Evolutionary conservation across 1,140 invertebrate genomes (phyloP), one percentile per base, ranked within the genome.

Genomic region (Papilio polytes): DNA sequence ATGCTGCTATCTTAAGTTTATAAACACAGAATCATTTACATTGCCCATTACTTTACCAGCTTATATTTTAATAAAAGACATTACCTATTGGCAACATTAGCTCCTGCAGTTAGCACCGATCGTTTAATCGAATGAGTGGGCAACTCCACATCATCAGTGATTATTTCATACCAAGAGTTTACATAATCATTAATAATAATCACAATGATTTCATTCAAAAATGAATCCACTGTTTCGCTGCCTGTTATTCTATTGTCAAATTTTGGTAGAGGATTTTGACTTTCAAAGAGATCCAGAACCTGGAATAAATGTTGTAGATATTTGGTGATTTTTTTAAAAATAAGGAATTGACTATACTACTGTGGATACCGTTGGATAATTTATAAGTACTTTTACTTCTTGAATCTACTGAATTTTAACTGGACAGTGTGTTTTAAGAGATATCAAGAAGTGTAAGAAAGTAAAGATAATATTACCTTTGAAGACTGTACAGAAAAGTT

Each of bases 171-270:
- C 98, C 98, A 98, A 12, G 97, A 96, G 84, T 96, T 96, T 18
- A 98, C 96, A 95, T 98, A 98, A 94, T 98, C 98, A 89, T 97
- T 96, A 66, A 98, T 96, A 63, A 97, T 95, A 88, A 97, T 97
- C 81, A 96, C 96, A 86, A 98, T 94, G 83, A 98, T 97, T 88
- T 95, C 95, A 86, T 94, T 93, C 3, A 95, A 84, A 85, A 95
- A 94, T 46, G 90, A 88, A 81, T 95, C 95, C 1, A 95, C 94
- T 76, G 90, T 93, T 81, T 94, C 92, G 85, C 93, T 94, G 1
- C 94, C 94, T 44, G 94, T 95, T 41, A 94, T 94, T 82, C 92
- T 88, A 82, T 84, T 90, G 78, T 95, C 93, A 87, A 88, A 94
- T 74, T 93, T 94, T 70, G 89, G 88, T 56, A 90, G 81, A 48